Evolutionary conservation across 2,113 vertebrate species (phyloP), one percentile per base, ranked within the genome.

Genomic region (Ceuthmochares aereus): DNA sequence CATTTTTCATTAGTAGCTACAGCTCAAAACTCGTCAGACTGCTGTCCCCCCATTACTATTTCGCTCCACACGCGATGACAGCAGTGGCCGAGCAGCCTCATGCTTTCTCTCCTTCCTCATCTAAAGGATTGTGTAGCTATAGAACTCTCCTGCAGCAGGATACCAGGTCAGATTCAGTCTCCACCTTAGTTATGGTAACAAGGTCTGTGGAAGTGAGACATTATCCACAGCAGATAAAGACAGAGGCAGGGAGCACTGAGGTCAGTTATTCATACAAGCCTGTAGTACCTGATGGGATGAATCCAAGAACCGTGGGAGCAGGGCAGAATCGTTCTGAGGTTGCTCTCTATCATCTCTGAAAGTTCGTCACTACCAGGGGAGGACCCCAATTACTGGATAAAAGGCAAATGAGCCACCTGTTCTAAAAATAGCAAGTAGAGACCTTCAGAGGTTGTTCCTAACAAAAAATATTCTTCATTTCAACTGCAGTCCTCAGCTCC

Each of bases 311-410:
- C 27, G 30, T 4, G 19, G 12, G 22, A 56, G 10, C 0, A 3
- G 43, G 22, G 34, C 54, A 81, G 37, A 87, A 54, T 16, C 29
- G 14, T 51, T 23, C 29, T 2, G 2, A 6, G 34, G 10, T 4
- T 40, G 32, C 23, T 67, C 37, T 68, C 43, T 29, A 51, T n/a
- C n/a, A 9, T 15, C 59, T 60, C 83, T 81, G 34, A 30, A 60
- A 56, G 26, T 19, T 30, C 36, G 7, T 5, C 16, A 6, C 12
- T 47, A 22, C 5, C 40, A 60, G 6, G 2, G 7, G 26, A 43
- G 14, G 5, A 19, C 10, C 7, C 7, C 0, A 0, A n/a, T 40
- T 45, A 23, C 37, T 30, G 11, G 37, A 14, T 52, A n/a, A 54
- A 18, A n/a, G 3, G 7, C 36, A 87, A 29, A 58, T 51, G 22